Conservation (phyloP, 2,888 invertebrate species). For the Aporophyla nigra region DNA sequence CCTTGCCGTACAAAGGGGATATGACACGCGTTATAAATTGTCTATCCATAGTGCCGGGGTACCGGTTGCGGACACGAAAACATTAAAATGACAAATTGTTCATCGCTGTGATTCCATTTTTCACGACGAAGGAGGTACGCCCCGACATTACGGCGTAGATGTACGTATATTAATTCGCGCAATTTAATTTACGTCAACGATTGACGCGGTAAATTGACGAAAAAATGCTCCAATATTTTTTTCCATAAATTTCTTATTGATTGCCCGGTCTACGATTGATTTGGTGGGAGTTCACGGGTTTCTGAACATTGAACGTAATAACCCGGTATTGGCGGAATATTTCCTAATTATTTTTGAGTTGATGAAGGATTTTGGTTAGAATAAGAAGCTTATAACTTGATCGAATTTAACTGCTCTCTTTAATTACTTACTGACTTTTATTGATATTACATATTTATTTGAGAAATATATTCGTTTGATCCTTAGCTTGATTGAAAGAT, state of each 20-base stretch:
- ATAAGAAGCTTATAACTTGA: slow-evolving; percentile 37
- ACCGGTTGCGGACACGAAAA: slow-evolving; percentile 80
- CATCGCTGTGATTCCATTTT: slow-evolving; percentile 84
- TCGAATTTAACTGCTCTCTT: slow-evolving; percentile 38
- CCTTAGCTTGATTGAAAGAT: slow-evolving; percentile 31
- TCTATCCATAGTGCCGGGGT: slow-evolving; percentile 78
- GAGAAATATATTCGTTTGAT: slow-evolving; percentile 38
- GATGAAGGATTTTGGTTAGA: slow-evolving; percentile 47
- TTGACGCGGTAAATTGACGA: slow-evolving; percentile 72
- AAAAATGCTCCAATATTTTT: slow-evolving; percentile 72
- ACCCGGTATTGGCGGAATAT: slow-evolving; percentile 36
- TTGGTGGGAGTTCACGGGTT: slow-evolving; percentile 61
- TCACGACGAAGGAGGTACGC: slow-evolving; percentile 80
- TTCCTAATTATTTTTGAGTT: slow-evolving; percentile 60
- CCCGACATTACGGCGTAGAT: slow-evolving; percentile 67
- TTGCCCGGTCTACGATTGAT: slow-evolving; percentile 64
- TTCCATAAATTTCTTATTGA: slow-evolving; percentile 71
- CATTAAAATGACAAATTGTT: slow-evolving; percentile 88
- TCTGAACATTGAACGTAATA: slow-evolving; percentile 55
- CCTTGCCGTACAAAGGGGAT: slow-evolving; percentile 76
- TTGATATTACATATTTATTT: slow-evolving; percentile 30
- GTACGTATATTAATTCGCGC: slow-evolving; percentile 77
- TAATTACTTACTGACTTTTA: slow-evolving; percentile 32
- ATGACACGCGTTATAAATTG: slow-evolving; percentile 82
- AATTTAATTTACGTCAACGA: slow-evolving; percentile 75